Evolutionary conservation across 2,113 vertebrate species (phyloP), one percentile per base, ranked within the genome.

Genomic region (Lepidothrix coronata): DNA sequence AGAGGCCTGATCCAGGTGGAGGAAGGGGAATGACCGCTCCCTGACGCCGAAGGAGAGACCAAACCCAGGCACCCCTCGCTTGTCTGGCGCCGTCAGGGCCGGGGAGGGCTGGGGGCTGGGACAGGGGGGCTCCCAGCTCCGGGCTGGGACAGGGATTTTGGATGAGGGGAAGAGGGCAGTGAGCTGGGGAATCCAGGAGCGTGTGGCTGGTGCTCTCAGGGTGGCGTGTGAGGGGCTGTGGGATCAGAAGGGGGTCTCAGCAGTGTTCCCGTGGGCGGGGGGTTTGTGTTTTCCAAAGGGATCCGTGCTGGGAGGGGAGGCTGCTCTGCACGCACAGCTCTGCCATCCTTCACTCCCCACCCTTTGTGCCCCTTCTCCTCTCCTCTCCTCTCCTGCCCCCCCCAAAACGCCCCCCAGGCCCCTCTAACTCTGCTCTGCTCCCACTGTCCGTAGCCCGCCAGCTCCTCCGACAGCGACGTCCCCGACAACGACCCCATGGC

Each of bases 401-500:
- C 2, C 1, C 3, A 12, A 3, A 4, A 0, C 2, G 5, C 2
- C 17, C 55, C 14, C 0, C 4, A 4, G 18, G 12, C 28, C 54
- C 70, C 70, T 24, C 6, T 58, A 46, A 74, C 65, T 30, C 39
- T 0, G 1, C n/a, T 54, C 51, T 75, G 3, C 2, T 59, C 52
- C 89, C 0, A 1, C 35, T 33, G 57, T 52, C 63, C 43, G 31
- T 27, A 98, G 99, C 98, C 99, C 1, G 98, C 97, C 1, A 99
- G 99, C 94, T 99, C 99, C 31, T 99, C 99, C 0, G 99, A 99
- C 95, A 99, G 99, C 0, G 99, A 99, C 18, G 97, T 96, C 8
- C 96, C 98, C 0, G 98, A 98, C 54, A 98, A 98, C 1, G 98
- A 99, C 63, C 98, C 97, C 0, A 97, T 96, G 13, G 98, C 97